Conservation (phyloP, 1,140 invertebrate species). For the Drosophila serrata region DNA sequence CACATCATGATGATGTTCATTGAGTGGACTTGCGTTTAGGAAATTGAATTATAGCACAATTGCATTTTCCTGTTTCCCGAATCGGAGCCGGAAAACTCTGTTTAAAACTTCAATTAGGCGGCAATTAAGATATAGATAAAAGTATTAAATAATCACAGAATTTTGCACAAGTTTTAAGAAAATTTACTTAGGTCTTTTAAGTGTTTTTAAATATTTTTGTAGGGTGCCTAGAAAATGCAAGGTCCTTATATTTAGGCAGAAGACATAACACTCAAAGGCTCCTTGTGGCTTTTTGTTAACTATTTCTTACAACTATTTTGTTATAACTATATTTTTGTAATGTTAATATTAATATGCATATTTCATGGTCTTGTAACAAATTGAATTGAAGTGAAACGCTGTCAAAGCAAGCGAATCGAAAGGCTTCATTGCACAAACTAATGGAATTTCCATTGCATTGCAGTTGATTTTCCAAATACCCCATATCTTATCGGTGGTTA, state of each 20-base stretch:
- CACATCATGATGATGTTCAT: conserved; percentile 38
- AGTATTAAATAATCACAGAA: neutral
- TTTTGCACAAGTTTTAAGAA: neutral
- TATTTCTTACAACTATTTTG: no score
- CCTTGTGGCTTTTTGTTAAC: neutral
- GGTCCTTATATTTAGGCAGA: no score
- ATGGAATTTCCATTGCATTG: neutral
- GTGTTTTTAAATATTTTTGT: neutral
- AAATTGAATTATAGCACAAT: conserved; percentile 67
- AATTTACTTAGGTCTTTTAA: neutral
- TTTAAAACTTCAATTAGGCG: conserved; percentile 26
- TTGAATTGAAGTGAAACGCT: conserved; percentile 6
- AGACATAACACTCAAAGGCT: neutral
- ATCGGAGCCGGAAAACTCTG: conserved; percentile 8
- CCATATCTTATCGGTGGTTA: conserved; percentile 5
- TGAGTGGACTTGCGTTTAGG: conserved; percentile 36
- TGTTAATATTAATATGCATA: conserved; percentile 15
- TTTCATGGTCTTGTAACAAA: conserved; percentile 31
- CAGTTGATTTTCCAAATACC: neutral
- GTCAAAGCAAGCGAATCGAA: conserved; percentile 14
- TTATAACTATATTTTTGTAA: neutral
- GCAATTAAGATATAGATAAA: conserved; percentile 21
- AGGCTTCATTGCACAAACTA: conserved; percentile 18
- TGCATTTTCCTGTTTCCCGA: conserved; percentile 58
- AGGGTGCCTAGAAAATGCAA: neutral